Evolutionary conservation across 2,888 invertebrate species (phyloP).

Genomic region (Rotaria sp.): DNA sequence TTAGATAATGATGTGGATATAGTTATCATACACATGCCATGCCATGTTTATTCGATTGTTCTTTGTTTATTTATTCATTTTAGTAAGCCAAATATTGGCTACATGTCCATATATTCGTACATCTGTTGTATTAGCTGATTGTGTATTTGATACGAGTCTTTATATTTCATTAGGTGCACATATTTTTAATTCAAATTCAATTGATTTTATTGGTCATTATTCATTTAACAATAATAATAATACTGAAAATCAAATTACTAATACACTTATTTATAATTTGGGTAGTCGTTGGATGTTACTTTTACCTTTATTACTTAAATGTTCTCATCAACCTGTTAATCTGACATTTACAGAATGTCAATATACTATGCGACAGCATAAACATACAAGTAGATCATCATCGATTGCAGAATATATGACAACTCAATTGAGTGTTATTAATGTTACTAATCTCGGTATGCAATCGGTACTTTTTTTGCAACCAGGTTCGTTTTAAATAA

Average conservation of each 20-base stretch:
- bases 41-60: neutral
- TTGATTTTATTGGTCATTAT: constrained; percentile 2
- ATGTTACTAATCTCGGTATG: constrained; percentile 23
- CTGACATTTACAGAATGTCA: constrained; percentile 27
- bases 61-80: neutral
- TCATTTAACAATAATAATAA: neutral
- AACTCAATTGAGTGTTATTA: neutral
- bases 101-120: constrained; percentile 28
- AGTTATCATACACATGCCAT: neutral
- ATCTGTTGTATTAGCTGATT: constrained; percentile 12
- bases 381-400: neutral
- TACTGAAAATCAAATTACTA: neutral
- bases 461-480: neutral
- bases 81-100: neutral
- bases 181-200: constrained; percentile 1
- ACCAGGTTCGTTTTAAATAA: neutral
- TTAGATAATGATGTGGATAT: neutral
- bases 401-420: neutral
- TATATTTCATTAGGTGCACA: constrained; percentile 18
- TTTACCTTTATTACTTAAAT: constrained; percentile 1
- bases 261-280: constrained; percentile 15
- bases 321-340: constrained; percentile 5
- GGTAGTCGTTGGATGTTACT: neutral
- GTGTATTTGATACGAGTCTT: constrained; percentile 1
- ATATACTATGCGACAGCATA: constrained; percentile 1